Evolutionary conservation across 2,888 invertebrate species (phyloP).

Genomic region (Lottia scabra): DNA sequence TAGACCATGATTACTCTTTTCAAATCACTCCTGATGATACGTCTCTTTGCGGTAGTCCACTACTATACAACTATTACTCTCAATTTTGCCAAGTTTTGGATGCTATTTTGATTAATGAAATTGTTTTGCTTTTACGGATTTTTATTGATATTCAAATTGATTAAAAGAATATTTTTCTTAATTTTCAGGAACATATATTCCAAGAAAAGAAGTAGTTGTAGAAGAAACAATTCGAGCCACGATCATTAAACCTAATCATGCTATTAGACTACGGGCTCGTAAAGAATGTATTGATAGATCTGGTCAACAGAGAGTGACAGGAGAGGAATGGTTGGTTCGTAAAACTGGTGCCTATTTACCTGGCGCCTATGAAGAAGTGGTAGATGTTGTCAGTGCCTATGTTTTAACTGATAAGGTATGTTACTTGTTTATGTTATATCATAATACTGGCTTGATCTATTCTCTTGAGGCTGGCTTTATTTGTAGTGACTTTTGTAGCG

Average conservation of each 20-base stretch:
- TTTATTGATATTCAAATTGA: no score
- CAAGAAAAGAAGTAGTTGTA: conserved; percentile 70
- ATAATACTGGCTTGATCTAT: no score
- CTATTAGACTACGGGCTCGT: conserved; percentile 69
- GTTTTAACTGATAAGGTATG: conserved; percentile 71
- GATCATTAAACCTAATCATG: conserved; percentile 71
- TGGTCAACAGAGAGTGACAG: conserved; percentile 50
- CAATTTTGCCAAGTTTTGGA: no score
- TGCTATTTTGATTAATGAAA: no score
- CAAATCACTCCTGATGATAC: no score
- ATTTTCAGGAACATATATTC: conserved; percentile 70
- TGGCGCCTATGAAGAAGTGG: conserved; percentile 72
- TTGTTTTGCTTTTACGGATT: no score
- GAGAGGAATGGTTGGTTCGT: conserved; percentile 72
- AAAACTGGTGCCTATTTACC: conserved; percentile 72
- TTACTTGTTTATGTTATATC: background rate
- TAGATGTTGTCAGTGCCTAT: conserved; percentile 70
- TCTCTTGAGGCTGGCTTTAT: no score
- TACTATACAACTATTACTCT: no score
- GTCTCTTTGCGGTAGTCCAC: no score
- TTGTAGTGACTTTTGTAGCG: no score
- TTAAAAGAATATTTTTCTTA: no score
- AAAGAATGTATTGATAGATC: conserved; percentile 69
- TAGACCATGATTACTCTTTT: no score
- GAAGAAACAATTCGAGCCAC: conserved; percentile 69